phyloP scores from a whole-genome alignment of 2,113 vertebrate species.

The Indri indri region DNA sequence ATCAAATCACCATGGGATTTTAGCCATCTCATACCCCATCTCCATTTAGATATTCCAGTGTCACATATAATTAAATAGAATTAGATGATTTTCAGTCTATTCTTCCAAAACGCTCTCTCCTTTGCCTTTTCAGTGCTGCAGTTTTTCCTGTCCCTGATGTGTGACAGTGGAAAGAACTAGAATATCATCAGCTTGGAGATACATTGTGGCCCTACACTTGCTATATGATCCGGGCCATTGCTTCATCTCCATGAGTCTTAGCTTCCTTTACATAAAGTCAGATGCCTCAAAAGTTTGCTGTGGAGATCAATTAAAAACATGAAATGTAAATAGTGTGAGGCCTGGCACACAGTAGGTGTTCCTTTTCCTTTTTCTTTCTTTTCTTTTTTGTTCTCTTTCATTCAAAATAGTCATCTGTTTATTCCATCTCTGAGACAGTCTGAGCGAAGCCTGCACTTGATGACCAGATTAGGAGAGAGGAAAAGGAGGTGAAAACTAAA shows the following conservation, averaged over 20 bases:
- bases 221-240: background rate
- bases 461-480: background rate
- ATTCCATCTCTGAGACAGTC: background rate
- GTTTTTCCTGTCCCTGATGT: background rate
- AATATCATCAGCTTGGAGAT: background rate
- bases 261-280: background rate
- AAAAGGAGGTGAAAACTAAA: background rate
- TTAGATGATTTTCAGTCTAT: background rate
- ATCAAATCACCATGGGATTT: background rate
- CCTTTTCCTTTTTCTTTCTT: background rate
- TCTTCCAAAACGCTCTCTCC: background rate
- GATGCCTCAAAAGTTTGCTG: background rate
- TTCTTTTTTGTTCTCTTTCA: background rate
- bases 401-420: background rate
- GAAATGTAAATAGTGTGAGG: background rate
- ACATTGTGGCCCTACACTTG: background rate
- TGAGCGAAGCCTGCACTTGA: background rate
- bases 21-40: background rate
- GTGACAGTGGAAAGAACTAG: background rate
- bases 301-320: background rate
- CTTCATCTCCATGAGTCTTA: background rate
- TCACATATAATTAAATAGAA: background rate
- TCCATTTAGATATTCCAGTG: background rate
- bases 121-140: background rate
- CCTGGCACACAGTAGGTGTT: background rate